Conservation (phyloP, 2,113 vertebrate genomes). For the Anas platyrhynchos region DNA sequence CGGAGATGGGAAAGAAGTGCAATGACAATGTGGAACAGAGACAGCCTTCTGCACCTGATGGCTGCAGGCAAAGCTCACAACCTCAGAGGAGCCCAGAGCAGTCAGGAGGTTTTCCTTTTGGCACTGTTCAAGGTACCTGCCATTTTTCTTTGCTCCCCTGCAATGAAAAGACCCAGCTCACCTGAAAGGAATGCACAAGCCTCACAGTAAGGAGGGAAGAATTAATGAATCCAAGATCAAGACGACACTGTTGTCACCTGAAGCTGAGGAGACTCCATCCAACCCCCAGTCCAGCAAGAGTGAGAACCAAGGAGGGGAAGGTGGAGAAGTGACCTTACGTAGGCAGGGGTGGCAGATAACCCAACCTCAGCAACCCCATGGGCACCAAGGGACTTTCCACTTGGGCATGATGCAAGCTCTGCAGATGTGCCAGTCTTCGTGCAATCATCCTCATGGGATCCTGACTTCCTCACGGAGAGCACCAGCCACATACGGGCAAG, state of each 20-base stretch:
- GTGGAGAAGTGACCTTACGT: rapidly evolving
- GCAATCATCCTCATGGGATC: rapidly evolving
- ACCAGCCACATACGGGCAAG: background rate
- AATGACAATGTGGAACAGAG: background rate
- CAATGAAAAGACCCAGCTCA: background rate
- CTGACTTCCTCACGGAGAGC: background rate
- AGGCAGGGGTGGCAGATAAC: background rate
- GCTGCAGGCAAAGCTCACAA: rapidly evolving
- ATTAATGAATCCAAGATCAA: background rate
- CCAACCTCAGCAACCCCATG: rapidly evolving
- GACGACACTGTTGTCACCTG: background rate
- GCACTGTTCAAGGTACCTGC: background rate
- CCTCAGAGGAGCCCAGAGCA: rapidly evolving
- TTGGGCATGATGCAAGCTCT: background rate
- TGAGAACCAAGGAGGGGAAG: background rate
- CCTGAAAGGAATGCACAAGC: background rate
- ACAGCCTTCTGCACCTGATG: background rate
- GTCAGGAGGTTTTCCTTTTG: background rate
- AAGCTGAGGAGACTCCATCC: background rate
- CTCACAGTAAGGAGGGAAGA: background rate
- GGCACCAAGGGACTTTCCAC: background rate
- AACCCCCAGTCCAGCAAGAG: background rate
- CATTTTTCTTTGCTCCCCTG: background rate
- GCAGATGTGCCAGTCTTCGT: background rate
- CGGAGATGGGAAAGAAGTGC: background rate